A percentile compares a stretch with the other conserved stretches of the same genome.
Evolutionary conservation across 2,113 vertebrate species (phyloP).

Genomic region (Dipodomys ordii): DNA sequence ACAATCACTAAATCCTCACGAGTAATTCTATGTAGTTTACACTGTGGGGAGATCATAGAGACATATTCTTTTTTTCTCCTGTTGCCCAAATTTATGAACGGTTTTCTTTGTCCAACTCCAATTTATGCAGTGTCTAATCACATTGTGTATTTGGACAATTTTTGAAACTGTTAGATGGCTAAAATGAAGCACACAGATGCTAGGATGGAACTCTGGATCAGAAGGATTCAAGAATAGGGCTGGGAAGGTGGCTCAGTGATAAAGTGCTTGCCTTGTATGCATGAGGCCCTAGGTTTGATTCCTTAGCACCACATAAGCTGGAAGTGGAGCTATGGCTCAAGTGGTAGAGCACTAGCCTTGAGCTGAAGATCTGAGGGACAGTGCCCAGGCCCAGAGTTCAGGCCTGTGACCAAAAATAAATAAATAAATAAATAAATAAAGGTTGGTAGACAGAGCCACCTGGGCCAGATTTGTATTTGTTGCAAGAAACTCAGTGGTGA

Average conservation of each 20-base stretch:
- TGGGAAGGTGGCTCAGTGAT: too few species aligned
- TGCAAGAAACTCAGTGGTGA: background rate
- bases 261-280: too few species aligned
- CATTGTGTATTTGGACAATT: background rate
- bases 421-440: background rate
- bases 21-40: background rate
- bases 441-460: background rate
- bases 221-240: background rate
- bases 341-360: too few species aligned
- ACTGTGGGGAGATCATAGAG: background rate
- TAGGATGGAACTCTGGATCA: background rate
- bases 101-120: background rate
- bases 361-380: too few species aligned
- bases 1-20: background rate
- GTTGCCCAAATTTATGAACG: background rate
- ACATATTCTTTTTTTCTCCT: background rate
- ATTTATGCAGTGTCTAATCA: background rate
- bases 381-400: background rate
- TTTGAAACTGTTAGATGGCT: background rate
- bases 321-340: too few species aligned
- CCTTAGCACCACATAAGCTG: too few species aligned
- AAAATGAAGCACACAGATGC: background rate
- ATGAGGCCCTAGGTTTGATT: too few species aligned
- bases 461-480: background rate
- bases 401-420: background rate